phyloP scores from a whole-genome alignment of 2,888 invertebrate species.

The Ypsolopha sequella region DNA sequence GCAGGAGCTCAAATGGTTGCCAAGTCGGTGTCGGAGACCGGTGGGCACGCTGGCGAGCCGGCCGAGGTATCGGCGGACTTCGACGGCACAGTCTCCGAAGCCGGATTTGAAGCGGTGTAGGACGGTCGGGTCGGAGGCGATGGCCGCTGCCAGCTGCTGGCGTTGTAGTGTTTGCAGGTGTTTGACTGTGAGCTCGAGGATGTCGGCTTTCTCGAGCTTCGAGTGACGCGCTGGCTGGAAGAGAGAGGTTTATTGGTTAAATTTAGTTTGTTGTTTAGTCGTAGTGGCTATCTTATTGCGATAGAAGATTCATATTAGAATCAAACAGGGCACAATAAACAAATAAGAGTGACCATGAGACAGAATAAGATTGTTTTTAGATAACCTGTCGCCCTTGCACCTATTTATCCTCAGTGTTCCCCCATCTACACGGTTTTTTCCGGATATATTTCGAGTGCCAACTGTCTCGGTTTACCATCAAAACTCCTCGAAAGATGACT shows the following conservation, averaged over 20 bases:
- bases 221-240: constrained; percentile 92
- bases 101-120: constrained; percentile 88
- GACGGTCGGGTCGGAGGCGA: constrained; percentile 86
- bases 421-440: too few species aligned
- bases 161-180: constrained; percentile 91
- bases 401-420: too few species aligned
- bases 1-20: constrained; percentile 75
- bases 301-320: too few species aligned
- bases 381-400: too few species aligned
- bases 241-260: background rate
- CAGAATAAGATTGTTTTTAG: too few species aligned
- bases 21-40: constrained; percentile 73
- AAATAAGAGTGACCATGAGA: too few species aligned
- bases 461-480: too few species aligned
- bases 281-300: too few species aligned
- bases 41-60: constrained; percentile 74
- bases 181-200: constrained; percentile 94
- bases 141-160: constrained; percentile 86
- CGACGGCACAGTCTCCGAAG: constrained; percentile 89
- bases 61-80: constrained; percentile 80
- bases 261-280: too few species aligned
- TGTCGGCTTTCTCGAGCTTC: constrained; percentile 96
- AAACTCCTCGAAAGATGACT: too few species aligned
- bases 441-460: too few species aligned
- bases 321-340: too few species aligned